Percentiles rank a stretch among this genome's conserved stretches.
Evolutionary conservation across 2,113 vertebrate genomes (phyloP).

Genomic region (Pelvicachromis taeniatus): DNA sequence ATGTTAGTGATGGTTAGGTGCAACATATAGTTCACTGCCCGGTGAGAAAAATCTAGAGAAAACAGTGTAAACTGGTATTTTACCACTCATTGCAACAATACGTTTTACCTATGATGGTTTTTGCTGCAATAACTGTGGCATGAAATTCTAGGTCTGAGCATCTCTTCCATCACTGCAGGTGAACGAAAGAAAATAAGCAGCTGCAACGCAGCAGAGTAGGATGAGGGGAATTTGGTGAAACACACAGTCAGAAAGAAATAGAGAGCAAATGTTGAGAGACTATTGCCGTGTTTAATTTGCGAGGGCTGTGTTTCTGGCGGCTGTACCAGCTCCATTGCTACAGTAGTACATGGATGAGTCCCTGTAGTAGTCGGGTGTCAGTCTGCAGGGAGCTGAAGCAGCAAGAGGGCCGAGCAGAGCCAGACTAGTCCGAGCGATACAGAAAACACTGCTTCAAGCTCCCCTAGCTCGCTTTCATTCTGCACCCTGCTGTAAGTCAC

Average conservation of each 20-base stretch:
- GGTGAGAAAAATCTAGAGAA: not conserved
- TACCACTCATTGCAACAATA: not conserved
- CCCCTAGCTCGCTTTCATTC: conserved; percentile 46
- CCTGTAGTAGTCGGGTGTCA: conserved; percentile 50
- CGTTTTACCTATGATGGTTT: not conserved
- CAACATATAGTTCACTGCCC: not conserved
- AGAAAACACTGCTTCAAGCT: conserved; percentile 30
- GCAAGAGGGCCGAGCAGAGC: conserved; percentile 20
- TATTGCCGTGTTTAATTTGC: conserved; percentile 34
- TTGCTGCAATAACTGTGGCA: not conserved
- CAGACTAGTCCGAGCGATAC: conserved; percentile 40
- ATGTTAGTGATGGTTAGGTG: not conserved
- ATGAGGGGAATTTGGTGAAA: not conserved
- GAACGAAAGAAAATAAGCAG: not conserved
- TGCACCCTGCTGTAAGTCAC: conserved; percentile 63
- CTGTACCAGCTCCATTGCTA: conserved; percentile 17
- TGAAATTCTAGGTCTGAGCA: not conserved
- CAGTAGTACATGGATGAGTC: conserved; percentile 34
- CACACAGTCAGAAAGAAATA: conserved; percentile 4
- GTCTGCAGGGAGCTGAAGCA: conserved; percentile 49
- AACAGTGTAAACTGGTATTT: not conserved
- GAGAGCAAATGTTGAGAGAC: conserved; percentile 6
- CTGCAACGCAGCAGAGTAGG: not conserved
- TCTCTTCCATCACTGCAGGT: not conserved
- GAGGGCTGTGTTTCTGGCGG: conserved; percentile 30